phyloP scores from a whole-genome alignment of 2,797 vertebrate species.

The Meda fulgida region DNA sequence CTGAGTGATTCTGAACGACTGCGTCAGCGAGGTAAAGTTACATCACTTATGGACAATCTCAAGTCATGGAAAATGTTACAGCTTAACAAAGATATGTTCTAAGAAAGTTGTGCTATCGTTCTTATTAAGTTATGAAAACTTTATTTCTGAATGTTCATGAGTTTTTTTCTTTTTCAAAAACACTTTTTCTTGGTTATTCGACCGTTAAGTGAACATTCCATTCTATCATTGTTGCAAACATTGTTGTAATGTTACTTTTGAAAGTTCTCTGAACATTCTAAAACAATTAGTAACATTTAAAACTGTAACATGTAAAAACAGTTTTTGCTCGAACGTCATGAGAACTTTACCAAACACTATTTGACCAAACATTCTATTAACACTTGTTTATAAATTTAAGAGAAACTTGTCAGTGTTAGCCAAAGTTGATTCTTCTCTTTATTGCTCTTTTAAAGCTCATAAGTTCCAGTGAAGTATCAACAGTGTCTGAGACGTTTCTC shows the following conservation, averaged over 20 bases:
- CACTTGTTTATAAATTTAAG: neutral
- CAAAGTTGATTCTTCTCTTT: neutral
- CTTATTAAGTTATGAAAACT: no score
- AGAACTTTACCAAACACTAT: neutral
- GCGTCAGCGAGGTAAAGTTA: neutral
- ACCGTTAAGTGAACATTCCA: neutral
- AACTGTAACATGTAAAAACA: neutral
- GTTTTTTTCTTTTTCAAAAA: no score
- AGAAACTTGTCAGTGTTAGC: neutral
- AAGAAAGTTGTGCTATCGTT: neutral
- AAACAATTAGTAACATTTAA: neutral
- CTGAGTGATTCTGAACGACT: neutral
- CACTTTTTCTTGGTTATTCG: no score
- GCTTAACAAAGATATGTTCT: neutral
- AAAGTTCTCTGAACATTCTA: neutral
- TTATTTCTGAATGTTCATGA: no score
- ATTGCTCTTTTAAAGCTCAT: neutral
- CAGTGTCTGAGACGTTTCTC: conserved; percentile 9
- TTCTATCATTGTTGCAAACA: neutral
- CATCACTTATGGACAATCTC: neutral
- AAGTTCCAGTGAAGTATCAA: neutral
- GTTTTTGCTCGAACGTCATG: neutral
- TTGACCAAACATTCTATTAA: neutral
- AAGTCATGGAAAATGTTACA: neutral
- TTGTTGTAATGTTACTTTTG: neutral